These are phyloP conservation scores for Boulengeromyrus knoepffleri DNA, from an alignment of 2,113 vertebrate species.

Conservation along the genomic window DNA sequence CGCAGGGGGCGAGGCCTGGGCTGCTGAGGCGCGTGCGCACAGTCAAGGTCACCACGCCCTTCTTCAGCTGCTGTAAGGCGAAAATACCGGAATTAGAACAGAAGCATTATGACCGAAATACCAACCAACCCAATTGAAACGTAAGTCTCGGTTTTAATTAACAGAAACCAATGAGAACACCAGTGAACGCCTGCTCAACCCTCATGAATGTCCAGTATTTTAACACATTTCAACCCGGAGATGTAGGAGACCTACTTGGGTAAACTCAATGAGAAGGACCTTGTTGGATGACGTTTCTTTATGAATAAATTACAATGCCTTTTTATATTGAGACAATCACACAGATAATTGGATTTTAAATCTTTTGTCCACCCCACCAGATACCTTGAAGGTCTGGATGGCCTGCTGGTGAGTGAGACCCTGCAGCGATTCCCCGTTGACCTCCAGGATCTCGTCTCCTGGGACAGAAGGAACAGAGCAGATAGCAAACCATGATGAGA, in stretches of 20 bases:
- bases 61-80: slow-evolving; percentile 80
- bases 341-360: neutral
- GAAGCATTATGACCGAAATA: neutral
- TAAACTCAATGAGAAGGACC: neutral
- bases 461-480: slow-evolving; percentile 20
- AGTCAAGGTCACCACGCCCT: slow-evolving; percentile 83
- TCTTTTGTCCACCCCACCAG: neutral
- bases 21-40: slow-evolving; percentile 88
- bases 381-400: slow-evolving; percentile 95
- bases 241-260: neutral
- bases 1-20: slow-evolving; percentile 84
- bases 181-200: neutral
- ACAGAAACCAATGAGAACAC: neutral
- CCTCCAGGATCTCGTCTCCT: slow-evolving; percentile 93
- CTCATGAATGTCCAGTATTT: neutral
- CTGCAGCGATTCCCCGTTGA: slow-evolving; percentile 91
- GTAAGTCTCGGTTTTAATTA: neutral
- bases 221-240: neutral
- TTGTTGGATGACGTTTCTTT: neutral
- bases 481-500: neutral
- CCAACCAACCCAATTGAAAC: neutral
- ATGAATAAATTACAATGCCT: neutral
- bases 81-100: neutral
- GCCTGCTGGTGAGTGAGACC: slow-evolving; percentile 91
- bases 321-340: neutral